Percentiles rank a stretch among this genome's conserved stretches.
Conservation (phyloP, 2,113 vertebrate genomes). For the Rhodinocichla rosea region DNA sequence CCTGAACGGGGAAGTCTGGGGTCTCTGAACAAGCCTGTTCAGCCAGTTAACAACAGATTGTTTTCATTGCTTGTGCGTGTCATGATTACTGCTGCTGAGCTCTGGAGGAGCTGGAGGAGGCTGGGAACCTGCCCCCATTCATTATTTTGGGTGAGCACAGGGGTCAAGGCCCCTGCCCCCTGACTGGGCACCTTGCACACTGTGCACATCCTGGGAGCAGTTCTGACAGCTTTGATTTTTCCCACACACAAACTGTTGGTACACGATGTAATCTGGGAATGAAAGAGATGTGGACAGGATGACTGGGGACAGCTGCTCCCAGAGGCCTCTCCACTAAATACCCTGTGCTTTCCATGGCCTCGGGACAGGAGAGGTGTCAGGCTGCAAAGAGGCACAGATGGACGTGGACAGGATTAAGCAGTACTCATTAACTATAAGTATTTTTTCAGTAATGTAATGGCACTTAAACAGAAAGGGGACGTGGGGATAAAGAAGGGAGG, state of each 20-base stretch:
- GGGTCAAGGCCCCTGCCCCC: constrained; percentile 21
- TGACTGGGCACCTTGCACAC: constrained; percentile 61
- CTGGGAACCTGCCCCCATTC: constrained; percentile 49
- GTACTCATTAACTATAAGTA: constrained; percentile 28
- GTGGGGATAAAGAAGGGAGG: neutral
- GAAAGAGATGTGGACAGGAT: constrained; percentile 14
- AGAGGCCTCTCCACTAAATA: neutral
- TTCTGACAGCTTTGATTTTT: constrained; percentile 66
- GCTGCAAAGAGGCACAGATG: constrained; percentile 47
- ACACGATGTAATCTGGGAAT: constrained; percentile 47
- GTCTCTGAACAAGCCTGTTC: neutral
- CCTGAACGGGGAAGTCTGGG: neutral
- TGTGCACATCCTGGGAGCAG: constrained; percentile 38
- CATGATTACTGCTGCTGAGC: neutral
- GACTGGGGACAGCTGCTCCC: constrained; percentile 53
- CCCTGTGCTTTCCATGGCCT: constrained; percentile 2
- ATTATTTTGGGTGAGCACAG: constrained; percentile 36
- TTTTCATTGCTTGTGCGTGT: constrained; percentile 19
- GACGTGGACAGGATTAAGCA: constrained; percentile 30
- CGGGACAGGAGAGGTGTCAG: constrained; percentile 28
- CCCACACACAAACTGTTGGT: constrained; percentile 68
- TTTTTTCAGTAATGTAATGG: constrained; percentile 24
- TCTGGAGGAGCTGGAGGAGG: constrained; percentile 26
- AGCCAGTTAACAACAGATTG: constrained; percentile 25
- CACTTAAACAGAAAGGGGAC: neutral